phyloP scores from a whole-genome alignment of 2,113 vertebrate species.

The Otocyon megalotis region DNA sequence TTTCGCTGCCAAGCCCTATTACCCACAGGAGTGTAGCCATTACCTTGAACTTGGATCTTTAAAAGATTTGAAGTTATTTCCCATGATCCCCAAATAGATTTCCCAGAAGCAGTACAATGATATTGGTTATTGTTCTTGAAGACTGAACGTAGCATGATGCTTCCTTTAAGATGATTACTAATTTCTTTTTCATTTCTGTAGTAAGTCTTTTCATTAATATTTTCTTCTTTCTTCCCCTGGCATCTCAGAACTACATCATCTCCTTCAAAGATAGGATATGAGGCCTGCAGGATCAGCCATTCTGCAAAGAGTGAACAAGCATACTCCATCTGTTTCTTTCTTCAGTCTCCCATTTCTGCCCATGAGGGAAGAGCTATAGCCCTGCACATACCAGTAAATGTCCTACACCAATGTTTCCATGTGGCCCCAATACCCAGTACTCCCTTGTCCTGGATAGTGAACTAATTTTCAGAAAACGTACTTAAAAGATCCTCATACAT shows the following conservation, averaged over 20 bases:
- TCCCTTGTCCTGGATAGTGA: background rate
- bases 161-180: fast-evolving
- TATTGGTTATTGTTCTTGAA: background rate
- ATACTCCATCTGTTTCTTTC: background rate
- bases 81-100: fast-evolving
- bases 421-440: background rate
- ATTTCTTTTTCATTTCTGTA: background rate
- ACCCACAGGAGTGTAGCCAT: background rate
- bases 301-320: background rate
- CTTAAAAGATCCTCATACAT: background rate
- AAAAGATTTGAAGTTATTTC: fast-evolving
- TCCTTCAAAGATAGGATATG: conserved; percentile 55
- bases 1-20: background rate
- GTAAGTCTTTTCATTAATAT: fast-evolving
- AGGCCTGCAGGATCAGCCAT: conserved; percentile 32
- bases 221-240: fast-evolving
- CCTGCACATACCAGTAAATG: background rate
- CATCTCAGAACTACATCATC: background rate
- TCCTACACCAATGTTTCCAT: too few species aligned
- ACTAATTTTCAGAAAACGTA: background rate
- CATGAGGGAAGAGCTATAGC: background rate
- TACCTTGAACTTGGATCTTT: conserved; percentile 63
- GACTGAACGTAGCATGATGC: background rate
- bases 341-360: background rate
- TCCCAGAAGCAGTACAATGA: fast-evolving